phyloP scores from a whole-genome alignment of 2,113 vertebrate species.

The Misgurnus mizolepis region DNA sequence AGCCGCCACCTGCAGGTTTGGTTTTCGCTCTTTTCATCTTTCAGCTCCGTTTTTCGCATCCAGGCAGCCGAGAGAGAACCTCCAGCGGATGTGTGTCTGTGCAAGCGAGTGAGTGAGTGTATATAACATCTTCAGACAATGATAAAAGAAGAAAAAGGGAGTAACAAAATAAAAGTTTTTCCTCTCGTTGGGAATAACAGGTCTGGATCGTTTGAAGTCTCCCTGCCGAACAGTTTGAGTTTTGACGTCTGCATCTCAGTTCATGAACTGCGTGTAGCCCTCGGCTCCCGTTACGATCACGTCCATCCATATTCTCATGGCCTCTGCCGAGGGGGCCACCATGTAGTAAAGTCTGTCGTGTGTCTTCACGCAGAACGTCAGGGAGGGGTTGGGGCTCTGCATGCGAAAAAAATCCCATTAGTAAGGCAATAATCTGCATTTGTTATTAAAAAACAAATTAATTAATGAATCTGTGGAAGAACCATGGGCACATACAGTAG shows the following conservation, averaged over 20 bases:
- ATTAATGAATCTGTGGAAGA: no score
- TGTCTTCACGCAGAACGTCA: conserved; percentile 98
- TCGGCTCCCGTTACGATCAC: conserved; percentile 95
- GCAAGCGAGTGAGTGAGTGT: conserved; percentile 40
- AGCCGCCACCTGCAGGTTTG: conserved; percentile 54
- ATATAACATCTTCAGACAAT: conserved; percentile 53
- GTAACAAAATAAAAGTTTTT: conserved; percentile 50
- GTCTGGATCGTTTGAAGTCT: conserved; percentile 50
- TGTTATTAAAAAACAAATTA: no score
- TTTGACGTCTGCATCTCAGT: conserved; percentile 57
- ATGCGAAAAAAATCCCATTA: conserved; percentile 17
- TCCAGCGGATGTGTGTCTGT: conserved; percentile 54
- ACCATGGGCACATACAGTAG: no score
- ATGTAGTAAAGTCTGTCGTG: conserved; percentile 96
- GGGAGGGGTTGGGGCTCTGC: conserved; percentile 90
- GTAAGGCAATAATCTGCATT: not conserved
- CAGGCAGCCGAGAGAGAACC: conserved; percentile 62
- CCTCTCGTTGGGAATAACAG: conserved; percentile 48
- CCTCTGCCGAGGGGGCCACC: conserved; percentile 91
- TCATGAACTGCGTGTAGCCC: conserved; percentile 97
- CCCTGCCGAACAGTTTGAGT: conserved; percentile 48
- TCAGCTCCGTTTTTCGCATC: conserved; percentile 68
- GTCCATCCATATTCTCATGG: conserved; percentile 99
- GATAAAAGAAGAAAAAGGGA: conserved; percentile 32
- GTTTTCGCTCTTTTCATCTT: conserved; percentile 39